Evolutionary conservation across 1,140 invertebrate genomes (phyloP).

Genomic region (Physella acuta): DNA sequence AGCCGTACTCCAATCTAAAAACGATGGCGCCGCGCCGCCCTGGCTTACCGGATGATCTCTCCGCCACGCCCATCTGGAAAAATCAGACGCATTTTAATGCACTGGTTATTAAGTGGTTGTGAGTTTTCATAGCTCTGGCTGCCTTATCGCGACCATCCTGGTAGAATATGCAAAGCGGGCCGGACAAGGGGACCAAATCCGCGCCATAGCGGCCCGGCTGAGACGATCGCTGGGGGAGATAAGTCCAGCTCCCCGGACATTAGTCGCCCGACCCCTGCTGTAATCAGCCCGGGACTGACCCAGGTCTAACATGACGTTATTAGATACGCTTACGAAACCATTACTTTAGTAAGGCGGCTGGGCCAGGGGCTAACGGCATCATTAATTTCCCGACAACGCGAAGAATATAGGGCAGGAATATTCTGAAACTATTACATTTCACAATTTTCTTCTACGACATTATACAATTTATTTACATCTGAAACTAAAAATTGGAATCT

Average conservation of each 20-base stretch:
- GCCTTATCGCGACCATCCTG: constrained; percentile 31
- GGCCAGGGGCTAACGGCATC: no score
- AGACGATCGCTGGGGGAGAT: constrained; percentile 24
- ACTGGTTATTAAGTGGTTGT: constrained; percentile 40
- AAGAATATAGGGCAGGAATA: neutral
- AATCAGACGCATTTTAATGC: constrained; percentile 40
- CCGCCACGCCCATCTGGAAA: constrained; percentile 26
- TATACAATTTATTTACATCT: no score
- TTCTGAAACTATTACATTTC: no score
- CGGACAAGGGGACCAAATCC: constrained; percentile 14
- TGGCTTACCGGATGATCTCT: constrained; percentile 25
- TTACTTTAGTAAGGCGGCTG: neutral
- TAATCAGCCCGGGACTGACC: constrained; percentile 3
- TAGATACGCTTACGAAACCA: constrained; percentile 24
- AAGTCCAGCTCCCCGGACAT: constrained; percentile 12
- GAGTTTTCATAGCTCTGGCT: constrained; percentile 34
- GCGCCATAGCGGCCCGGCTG: constrained; percentile 3
- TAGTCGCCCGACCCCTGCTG: constrained; percentile 4
- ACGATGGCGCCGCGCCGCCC: constrained; percentile 20
- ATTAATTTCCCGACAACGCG: neutral
- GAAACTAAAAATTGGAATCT: no score
- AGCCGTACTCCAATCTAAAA: constrained; percentile 26
- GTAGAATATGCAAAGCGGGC: constrained; percentile 25
- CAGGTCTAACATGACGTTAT: constrained; percentile 16
- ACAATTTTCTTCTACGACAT: no score